Conservation (phyloP, 2,888 invertebrate genomes). For the Rhagophthalmus giganteus region DNA sequence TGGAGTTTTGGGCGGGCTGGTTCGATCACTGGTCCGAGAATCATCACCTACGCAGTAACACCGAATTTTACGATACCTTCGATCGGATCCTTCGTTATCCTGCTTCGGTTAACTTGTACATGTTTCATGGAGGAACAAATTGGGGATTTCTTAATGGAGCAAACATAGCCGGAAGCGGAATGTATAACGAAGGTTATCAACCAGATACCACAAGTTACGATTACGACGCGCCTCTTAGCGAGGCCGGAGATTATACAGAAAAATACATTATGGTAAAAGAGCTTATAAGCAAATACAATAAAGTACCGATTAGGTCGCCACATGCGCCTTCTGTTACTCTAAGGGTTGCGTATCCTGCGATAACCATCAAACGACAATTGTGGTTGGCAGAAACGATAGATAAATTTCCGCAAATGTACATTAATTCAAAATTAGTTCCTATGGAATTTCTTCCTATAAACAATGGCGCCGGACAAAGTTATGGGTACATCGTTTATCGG, state of each 20-base stretch:
- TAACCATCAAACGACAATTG: conserved; percentile 65
- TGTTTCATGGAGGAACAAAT: conserved; percentile 91
- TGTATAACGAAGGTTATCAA: conserved; percentile 41
- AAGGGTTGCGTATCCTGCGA: conserved; percentile 83
- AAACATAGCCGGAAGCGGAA: conserved; percentile 32
- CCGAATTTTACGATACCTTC: conserved; percentile 32
- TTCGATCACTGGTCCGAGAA: conserved; percentile 60
- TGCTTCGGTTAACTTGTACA: conserved; percentile 82
- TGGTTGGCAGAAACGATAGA: conserved; percentile 50
- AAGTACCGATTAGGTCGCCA: conserved; percentile 46
- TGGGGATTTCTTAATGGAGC: conserved; percentile 67
- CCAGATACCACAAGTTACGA: conserved; percentile 55
- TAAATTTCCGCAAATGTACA: conserved; percentile 30
- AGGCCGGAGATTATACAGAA: conserved; percentile 87
- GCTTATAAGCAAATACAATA: conserved; percentile 52
- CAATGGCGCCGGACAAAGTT: conserved; percentile 67
- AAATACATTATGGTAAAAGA: conserved; percentile 76
- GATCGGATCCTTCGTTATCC: conserved; percentile 40
- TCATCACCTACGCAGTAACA: conserved; percentile 37
- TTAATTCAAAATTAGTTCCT: conserved; percentile 17
- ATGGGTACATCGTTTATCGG: conserved; percentile 61
- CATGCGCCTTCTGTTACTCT: conserved; percentile 70
- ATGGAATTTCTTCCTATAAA: conserved; percentile 46
- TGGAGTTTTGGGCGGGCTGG: conserved; percentile 65
- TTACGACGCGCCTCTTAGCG: conserved; percentile 83